Evolutionary conservation across 2,113 vertebrate genomes (phyloP), one percentile per base, ranked within the genome.

Genomic region (Burhinus oedicnemus): DNA sequence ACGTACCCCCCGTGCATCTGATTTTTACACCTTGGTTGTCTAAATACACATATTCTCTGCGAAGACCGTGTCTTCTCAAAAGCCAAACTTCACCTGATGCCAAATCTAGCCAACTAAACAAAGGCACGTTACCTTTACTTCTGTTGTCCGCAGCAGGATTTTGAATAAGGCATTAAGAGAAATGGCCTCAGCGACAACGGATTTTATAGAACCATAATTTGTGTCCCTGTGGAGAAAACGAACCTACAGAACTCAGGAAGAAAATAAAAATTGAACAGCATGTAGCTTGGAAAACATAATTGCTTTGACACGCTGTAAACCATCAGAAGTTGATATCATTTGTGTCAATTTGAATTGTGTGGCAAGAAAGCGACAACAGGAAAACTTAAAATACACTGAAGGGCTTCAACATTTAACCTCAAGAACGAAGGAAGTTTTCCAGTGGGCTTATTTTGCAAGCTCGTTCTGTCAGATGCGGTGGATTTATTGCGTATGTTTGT

Each of bases 371-470:
- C 42, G 90, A 78, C 72, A 87, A n/a, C 11, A 83, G 68, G 70
- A 89, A 94, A 87, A 95, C 55, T 89, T 84, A 78, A 89, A 96
- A 84, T 87, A 91, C 32, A 5, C 91, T 89, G 60, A 68, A 96
- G 0, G 2, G 47, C 65, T 93, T 94, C 91, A 96, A 87, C 57
- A 55, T 47, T 78, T 92, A 91, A 93, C 91, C 89, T 91, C 83
- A 94, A 89, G 69, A 94, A 95, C 64, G 77, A 96, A 83, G 89
- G 62, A 87, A 90, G 68, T 65, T 87, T 94, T 89, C 58, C 80
- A 94, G 72, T 32, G 62, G 76, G 44, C 30, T 96, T 89, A 84
- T 89, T 92, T 91, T 95, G 96, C 93, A 95, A 92, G 83, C 72
- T 89, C 6, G 4, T 74, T 91, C 55, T 91, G 83, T 87, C 89